Evolutionary conservation across 2,113 vertebrate genomes (phyloP), one percentile per base, ranked within the genome.

Genomic region (Theristicus caerulescens): DNA sequence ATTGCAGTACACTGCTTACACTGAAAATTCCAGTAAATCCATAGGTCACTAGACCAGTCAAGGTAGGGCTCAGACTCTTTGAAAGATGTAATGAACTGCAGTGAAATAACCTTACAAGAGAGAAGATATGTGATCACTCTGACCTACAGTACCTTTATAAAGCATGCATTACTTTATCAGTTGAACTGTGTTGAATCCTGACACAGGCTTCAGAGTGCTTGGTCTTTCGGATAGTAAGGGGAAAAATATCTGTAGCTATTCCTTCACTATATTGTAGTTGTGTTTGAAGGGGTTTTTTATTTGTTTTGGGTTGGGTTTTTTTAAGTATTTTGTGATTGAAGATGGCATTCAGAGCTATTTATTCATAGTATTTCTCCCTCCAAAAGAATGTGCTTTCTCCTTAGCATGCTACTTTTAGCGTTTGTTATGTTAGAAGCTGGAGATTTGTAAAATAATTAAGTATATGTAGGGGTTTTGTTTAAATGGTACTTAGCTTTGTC

Each of bases 1-100:
- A 93, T 82, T 76, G 49, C 73, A 95, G 52, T 94, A n/a, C 8
- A 5, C 49, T 96, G 74, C 88, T 97, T 94, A 78, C 66, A 91
- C 78, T 93, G 90, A 83, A 94, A 97, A 96, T 96, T 95, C 61
- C 82, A 77, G 81, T 96, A 97, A 96, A 90, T 95, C 65, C 62
- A 67, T 94, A 74, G 69, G 44, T 95, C 78, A 67, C 47, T 88
- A 90, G 55, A 71, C 16, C 2, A 15, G 71, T 93, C 6, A 13
- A 66, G 81, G 92, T 42, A 86, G 47, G 46, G 20, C 26, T 91
- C 17, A 70, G 25, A 66, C 3, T 27, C 65, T 82, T 92, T 46
- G 82, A 84, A 90, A 80, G 49, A 36, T 79, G 11, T 88, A 67
- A 71, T 71, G 36, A 79, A 47, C 27, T 91, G 51, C 36, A 42